Base-by-base conservation (phyloP, 2,113 vertebrate genomes). In the Corapipo altera region DNA sequence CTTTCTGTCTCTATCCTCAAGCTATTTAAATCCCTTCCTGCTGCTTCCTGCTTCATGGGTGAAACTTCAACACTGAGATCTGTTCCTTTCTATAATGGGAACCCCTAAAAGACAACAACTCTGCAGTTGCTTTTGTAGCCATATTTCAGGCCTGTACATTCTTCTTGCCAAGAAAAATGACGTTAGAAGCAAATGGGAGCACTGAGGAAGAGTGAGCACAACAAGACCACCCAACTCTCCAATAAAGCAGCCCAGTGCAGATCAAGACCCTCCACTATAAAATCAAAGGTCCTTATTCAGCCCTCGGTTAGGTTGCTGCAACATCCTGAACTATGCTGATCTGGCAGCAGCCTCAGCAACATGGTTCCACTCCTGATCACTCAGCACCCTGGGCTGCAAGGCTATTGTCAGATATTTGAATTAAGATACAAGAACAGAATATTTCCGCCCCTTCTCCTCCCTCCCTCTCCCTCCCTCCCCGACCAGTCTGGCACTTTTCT, bases 401-500 rank as follows among this genome's bases (percentile, higher is more conserved):
- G 73, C 83, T 91, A 76, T 95, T 92, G 95, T 95, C 91, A 92
- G 88, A 91, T 81, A 84, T 33, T 92, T 95, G 95, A 95, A 88
- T 85, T 80, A 66, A 89, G 92, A 89, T 85, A 94, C 79, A 92
- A 94, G 79, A 94, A 75, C 65, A 65, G 85, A 96, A 43, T 95
- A 95, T 96, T 96, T 95, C 95, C 24, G 2, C 85, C 91, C 80
- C 79, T 83, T 94, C 88, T 92, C 79, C 79, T 92, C 91, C 88
- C 79, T 90, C 90, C 72, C 87, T 95, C 79, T 51, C 75, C 44
- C 55, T 86, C 86, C 66, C 70, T 96, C 85, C 94, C 75, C 0
- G 21, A 80, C 92, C 93, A 94, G 93, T 85, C 96, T 93, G 92
- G 90, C 92, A 96, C 69, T 96, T 57, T 82, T 93, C 95, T 86